Percentiles rank a stretch among this genome's conserved stretches.
phyloP scores from a whole-genome alignment of 2,888 invertebrate species.

The Tipula confusa region DNA sequence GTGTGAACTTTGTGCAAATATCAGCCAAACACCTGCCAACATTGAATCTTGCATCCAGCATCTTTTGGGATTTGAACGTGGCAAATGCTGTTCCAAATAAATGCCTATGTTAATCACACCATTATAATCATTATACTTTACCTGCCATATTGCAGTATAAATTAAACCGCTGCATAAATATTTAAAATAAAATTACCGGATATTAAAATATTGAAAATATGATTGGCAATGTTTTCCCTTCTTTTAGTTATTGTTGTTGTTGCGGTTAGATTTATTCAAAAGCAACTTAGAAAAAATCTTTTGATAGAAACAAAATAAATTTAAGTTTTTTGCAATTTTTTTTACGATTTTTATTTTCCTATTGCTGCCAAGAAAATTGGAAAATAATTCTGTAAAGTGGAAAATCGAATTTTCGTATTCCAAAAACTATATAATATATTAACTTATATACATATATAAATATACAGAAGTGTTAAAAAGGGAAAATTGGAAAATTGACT shows the following conservation, averaged over 20 bases:
- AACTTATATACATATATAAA: neutral
- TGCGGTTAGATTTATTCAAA: neutral
- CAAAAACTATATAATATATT: neutral
- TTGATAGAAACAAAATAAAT: neutral
- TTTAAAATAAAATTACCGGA: no score
- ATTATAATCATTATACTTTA: no score
- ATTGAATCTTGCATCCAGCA: no score
- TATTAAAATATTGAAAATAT: neutral
- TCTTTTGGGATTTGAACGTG: no score
- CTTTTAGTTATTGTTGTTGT: neutral
- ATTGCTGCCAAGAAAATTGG: neutral
- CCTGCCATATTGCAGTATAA: no score
- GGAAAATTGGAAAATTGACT: neutral
- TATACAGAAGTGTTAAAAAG: constrained; percentile 13
- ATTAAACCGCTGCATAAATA: neutral
- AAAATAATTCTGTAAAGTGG: constrained; percentile 20
- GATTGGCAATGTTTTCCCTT: neutral
- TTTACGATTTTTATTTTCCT: neutral
- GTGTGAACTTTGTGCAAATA: no score
- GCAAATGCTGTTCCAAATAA: no score
- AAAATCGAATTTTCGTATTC: neutral
- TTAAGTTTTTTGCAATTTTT: neutral
- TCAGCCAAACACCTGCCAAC: no score
- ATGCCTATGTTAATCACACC: no score
- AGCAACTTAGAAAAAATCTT: neutral